Base-by-base conservation (phyloP, 2,113 vertebrate species). In the Oreotrochilus melanogaster region DNA sequence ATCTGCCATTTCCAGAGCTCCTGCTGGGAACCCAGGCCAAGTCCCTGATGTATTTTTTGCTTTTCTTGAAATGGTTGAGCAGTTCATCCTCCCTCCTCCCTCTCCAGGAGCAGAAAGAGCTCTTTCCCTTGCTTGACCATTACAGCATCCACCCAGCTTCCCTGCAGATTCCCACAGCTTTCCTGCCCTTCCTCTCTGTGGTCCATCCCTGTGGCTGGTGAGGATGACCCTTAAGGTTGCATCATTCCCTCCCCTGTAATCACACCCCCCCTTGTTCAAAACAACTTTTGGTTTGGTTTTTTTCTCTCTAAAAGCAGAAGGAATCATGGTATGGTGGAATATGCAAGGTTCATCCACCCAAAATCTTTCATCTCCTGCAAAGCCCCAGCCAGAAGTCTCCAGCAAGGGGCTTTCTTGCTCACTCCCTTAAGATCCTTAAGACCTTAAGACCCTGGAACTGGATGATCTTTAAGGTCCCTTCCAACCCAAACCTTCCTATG, bases 1-100 rank as follows among this genome's bases (percentile, higher is more conserved):
- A 82, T 28, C 57, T 4, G 71, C 27, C 42, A 22, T 22, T 65
- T 62, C 79, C 60, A 83, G 45, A 75, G 69, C 76, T 56, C 28
- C 47, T 54, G 42, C 27, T 22, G 19, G 14, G 15, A 76, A 57
- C 17, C 8, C 28, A 72, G 72, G 37, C 10, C 37, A 61, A 2
- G 1, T 45, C 58, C n/a, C 27, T 9, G 5, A 2, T 0, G 1
- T 22, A 18, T 0, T 53, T 76, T 76, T 65, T 60, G 39, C 14
- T 45, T 86, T 48, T 65, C 30, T 45, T 78, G 76, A 23, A 31
- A 3, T 37, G n/a, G n/a, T 4, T 51, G 24, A 48, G 43, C 39
- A 51, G 58, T 12, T 21, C 11, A 11, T 60, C 39, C 43, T 64
- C 23, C 11, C 14, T 60, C 39, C 43, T 64, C 25, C 3, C 19